These are phyloP conservation scores for Phortica variegata DNA, from an alignment of 1,140 invertebrate genomes.

Conservation along the genomic window DNA sequence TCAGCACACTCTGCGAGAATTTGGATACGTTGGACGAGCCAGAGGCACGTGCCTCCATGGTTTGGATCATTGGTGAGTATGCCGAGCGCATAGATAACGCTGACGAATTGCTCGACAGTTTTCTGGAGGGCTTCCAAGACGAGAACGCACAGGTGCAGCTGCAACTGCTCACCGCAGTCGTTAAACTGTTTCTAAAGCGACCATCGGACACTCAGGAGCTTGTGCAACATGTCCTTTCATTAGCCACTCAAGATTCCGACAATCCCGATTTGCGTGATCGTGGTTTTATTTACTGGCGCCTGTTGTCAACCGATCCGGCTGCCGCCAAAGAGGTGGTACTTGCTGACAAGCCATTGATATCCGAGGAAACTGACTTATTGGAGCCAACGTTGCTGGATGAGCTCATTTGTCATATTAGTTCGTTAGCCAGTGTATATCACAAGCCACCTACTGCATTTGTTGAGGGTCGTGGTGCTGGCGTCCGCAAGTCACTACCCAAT, in stretches of 20 bases:
- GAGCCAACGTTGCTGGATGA: constrained; percentile 98
- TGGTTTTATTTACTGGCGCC: constrained; percentile 99
- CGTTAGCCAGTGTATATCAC: constrained; percentile 97
- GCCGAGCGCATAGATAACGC: constrained; percentile 99
- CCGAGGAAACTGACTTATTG: constrained; percentile 97
- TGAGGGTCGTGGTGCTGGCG: constrained; percentile 75
- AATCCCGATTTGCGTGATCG: constrained; percentile 98
- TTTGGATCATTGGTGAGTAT: constrained; percentile 99
- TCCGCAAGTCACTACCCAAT: constrained; percentile 68
- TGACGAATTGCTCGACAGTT: constrained; percentile 96
- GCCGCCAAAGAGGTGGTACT: constrained; percentile 99
- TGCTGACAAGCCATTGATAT: constrained; percentile 98
- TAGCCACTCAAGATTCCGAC: constrained; percentile 98
- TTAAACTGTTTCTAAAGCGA: constrained; percentile 97
- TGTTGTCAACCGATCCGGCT: constrained; percentile 97
- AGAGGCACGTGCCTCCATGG: constrained; percentile 99
- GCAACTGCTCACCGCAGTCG: constrained; percentile 95
- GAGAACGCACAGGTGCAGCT: constrained; percentile 99
- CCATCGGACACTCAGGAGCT: constrained; percentile 98
- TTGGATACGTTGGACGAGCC: constrained; percentile 98
- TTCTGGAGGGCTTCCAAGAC: constrained; percentile 99
- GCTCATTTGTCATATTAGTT: constrained; percentile 98
- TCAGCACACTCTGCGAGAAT: constrained; percentile 98
- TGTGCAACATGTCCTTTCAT: constrained; percentile 90
- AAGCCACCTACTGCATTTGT: constrained; percentile 99